Evolutionary conservation across 2,113 vertebrate genomes (phyloP).

Genomic region (Lonchura striata): DNA sequence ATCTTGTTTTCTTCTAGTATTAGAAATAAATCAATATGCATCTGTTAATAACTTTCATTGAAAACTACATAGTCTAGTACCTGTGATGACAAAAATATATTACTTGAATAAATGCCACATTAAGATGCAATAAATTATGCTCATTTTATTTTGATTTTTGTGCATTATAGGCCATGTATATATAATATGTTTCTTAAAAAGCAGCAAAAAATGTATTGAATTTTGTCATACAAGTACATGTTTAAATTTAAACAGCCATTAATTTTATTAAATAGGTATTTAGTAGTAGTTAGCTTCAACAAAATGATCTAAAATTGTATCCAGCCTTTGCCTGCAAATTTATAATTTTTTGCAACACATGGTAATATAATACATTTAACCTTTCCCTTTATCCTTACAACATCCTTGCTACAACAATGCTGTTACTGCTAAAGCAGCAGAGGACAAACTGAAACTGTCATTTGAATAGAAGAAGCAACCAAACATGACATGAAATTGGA

Average conservation of each 20-base stretch:
- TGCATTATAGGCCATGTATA: neutral
- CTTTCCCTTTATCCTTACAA: neutral
- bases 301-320: neutral
- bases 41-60: neutral
- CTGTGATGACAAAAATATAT: neutral
- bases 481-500: neutral
- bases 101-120: neutral
- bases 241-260: neutral
- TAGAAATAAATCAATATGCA: neutral
- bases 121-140: neutral
- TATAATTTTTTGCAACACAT: neutral
- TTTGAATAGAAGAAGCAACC: neutral
- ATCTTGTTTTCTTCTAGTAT: neutral
- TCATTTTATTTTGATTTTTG: neutral
- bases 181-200: neutral
- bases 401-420: neutral
- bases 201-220: neutral
- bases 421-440: neutral
- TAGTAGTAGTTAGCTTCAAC: neutral
- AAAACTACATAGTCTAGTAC: neutral
- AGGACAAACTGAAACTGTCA: neutral
- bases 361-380: neutral
- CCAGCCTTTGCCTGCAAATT: neutral
- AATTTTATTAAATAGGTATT: neutral
- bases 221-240: neutral